phyloP scores from a whole-genome alignment of 2,888 invertebrate genomes.

The Octonoba sinensis region DNA sequence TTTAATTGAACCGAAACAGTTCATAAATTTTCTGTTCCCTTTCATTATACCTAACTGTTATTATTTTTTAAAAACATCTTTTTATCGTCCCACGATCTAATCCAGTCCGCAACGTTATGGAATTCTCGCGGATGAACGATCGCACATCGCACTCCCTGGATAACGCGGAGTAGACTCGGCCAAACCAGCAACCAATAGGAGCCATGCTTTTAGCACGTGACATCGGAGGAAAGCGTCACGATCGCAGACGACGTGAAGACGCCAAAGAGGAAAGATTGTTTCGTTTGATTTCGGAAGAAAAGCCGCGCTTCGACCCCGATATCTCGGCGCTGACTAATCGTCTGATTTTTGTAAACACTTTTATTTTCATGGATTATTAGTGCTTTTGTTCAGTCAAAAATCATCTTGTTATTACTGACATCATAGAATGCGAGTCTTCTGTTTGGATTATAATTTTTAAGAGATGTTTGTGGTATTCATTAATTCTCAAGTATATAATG shows the following conservation, averaged over 20 bases:
- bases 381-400: neutral
- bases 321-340: constrained; percentile 4
- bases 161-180: constrained; percentile 40
- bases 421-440: neutral
- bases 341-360: constrained; percentile 2
- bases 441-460: constrained; percentile 18
- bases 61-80: no score
- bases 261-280: constrained; percentile 1
- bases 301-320: constrained; percentile 1
- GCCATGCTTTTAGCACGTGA: constrained; percentile 48
- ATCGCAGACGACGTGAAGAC: constrained; percentile 48
- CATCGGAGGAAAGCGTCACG: constrained; percentile 39
- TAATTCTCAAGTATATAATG: constrained; percentile 26
- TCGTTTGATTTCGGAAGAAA: neutral
- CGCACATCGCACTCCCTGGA: constrained; percentile 8
- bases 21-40: no score
- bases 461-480: neutral
- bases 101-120: no score
- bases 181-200: constrained; percentile 38
- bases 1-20: no score
- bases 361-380: constrained; percentile 45
- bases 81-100: no score
- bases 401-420: neutral
- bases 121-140: no score
- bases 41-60: no score